Evolutionary conservation across 2,888 invertebrate genomes (phyloP), one percentile per base, ranked within the genome.

Genomic region (Andrena chrysosceles): DNA sequence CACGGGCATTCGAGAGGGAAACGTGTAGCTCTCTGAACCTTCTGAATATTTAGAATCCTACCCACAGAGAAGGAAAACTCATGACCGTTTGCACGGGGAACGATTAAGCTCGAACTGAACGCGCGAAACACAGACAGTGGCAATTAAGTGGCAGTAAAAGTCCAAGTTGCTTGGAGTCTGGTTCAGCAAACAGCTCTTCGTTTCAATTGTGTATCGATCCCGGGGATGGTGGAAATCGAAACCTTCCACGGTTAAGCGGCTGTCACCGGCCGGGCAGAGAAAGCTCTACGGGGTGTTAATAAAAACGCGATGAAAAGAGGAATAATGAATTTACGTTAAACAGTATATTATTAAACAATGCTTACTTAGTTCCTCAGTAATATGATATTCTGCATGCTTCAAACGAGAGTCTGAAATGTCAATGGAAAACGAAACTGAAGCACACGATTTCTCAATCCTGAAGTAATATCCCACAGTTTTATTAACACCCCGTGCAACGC

Each of bases 181-280:
- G 5, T 26, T 16, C n/a, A 54, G 67, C 26, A 54, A 83, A 70
- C 33, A 62, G 64, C 63, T 16, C 48, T 52, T 49, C n/a, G 52
- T 16, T 48, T 20, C 70, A 52, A 42, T 68, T 64, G 72, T 64
- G 69, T 66, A 77, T 81, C 81, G 83, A 82, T 78, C 66, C 42
- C 29, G 8, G 31, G 8, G 42, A 63, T 4, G 8, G 23, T 20
- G 78, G 83, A 83, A 84, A 83, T 78, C 69, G 77, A 64, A 72
- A 60, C 67, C 63, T 20, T 60, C 49, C 64, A 13, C 59, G 52
- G 63, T 63, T 77, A 77, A 82, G 52, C 69, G 54, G 26, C 77
- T 68, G 64, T 69, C 83, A 69, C 83, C 23, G 10, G 83, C n/a
- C 76, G 35, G 76, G 10, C 52, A 82, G 72, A 64, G 68, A 63